phyloP scores from a whole-genome alignment of 1,140 invertebrate genomes.

The Pachypeltis micranthus region DNA sequence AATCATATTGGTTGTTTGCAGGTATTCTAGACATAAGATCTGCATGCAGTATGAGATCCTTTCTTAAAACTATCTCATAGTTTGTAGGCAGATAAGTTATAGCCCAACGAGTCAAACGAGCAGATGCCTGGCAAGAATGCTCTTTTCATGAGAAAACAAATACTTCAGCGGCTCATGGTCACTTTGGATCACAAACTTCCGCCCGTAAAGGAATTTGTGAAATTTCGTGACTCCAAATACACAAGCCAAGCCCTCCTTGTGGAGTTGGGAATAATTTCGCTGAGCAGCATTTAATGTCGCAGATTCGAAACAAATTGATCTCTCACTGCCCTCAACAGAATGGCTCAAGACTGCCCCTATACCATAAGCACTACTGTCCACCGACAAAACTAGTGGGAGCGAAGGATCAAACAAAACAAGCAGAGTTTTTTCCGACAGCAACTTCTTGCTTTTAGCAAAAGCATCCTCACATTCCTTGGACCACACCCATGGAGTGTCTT shows the following conservation, averaged over 20 bases:
- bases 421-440: too few species aligned
- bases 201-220: too few species aligned
- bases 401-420: too few species aligned
- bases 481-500: too few species aligned
- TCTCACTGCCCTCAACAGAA: slow-evolving; percentile 28
- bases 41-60: slow-evolving; percentile 16
- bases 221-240: slow-evolving; percentile 34
- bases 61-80: slow-evolving; percentile 21
- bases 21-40: slow-evolving; percentile 13
- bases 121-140: slow-evolving; percentile 29
- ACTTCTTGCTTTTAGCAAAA: slow-evolving; percentile 21
- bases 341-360: too few species aligned
- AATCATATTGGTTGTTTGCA: not conserved
- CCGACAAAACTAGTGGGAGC: too few species aligned
- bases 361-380: too few species aligned
- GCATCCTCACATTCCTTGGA: slow-evolving; percentile 21
- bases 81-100: slow-evolving; percentile 21
- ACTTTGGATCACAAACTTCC: slow-evolving; percentile 36
- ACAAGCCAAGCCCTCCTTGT: slow-evolving; percentile 39
- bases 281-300: slow-evolving; percentile 33
- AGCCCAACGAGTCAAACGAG: slow-evolving; percentile 19
- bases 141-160: slow-evolving; percentile 30
- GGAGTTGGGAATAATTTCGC: slow-evolving; percentile 37
- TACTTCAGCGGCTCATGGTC: slow-evolving; percentile 26
- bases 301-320: slow-evolving; percentile 35